Base-by-base conservation (phyloP, 2,113 vertebrate species). In the Procavia capensis region DNA sequence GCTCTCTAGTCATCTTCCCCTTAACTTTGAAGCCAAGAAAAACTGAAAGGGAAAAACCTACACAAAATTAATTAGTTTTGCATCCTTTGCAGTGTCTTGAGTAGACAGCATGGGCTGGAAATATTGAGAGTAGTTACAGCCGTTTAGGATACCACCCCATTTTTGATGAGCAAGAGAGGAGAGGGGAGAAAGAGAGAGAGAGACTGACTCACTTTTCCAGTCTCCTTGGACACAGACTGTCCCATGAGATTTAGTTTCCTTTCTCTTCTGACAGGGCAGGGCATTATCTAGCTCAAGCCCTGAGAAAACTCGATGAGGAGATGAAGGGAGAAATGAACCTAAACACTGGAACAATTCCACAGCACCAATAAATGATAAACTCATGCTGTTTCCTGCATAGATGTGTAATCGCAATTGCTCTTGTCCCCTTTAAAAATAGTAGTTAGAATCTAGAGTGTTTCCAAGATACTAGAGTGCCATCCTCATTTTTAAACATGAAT, bases 241-340 rank as follows among this genome's bases (percentile, higher is more conserved):
- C 39, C 39, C 34, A 27, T 39, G 50, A 94, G 61, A 82, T 90
- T 95, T 87, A 68, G 24, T 59, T 31, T n/a, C 87, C 34, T 85
- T 94, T 88, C 95, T 88, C 89, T 95, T 70, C 31, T 47, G 91
- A 88, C 19, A 17, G 47, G 88, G 31, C 74, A 91, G 79, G 82
- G 68, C 64, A 80, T 79, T 91, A 91, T 85, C 84, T 93, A 81
- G 86, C 72, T 81, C 14, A 1, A 59, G 66, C 91, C 63, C 34
- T 41, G 74, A 93, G 72, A 93, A 94, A 96, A 79, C 45, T 34
- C 0, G 0, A 92, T 63, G 72, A 47, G 80, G 72, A 93, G 43
- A 94, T 84, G 95, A 95, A 79, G 87, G 39, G 34, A 96, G 93
- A 95, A 95, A 90, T 94, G 90, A 96, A 50, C 93, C 92, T 92